These are phyloP conservation scores for Ganaspis sp. DNA, from an alignment of 1,140 invertebrate species.

Conservation along the genomic window DNA sequence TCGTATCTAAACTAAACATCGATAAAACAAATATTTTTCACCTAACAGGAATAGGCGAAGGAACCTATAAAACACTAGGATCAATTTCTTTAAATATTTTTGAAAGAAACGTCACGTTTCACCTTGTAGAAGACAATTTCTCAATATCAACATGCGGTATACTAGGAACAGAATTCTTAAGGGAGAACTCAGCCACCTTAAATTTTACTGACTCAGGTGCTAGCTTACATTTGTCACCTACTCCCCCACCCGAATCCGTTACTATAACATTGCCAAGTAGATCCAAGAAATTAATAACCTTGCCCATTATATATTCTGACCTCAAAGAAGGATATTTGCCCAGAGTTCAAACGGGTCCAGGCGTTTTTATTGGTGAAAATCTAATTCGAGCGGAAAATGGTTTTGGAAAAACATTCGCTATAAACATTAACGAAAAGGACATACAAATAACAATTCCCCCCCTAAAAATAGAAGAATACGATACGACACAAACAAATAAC, in stretches of 20 bases:
- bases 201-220: too few relatives aligned
- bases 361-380: background rate
- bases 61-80: too few relatives aligned
- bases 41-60: too few relatives aligned
- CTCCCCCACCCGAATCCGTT: background rate
- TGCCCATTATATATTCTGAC: background rate
- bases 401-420: background rate
- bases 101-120: too few relatives aligned
- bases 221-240: too few relatives aligned
- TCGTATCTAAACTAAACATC: too few relatives aligned
- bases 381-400: background rate
- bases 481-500: background rate
- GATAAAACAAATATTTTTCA: too few relatives aligned
- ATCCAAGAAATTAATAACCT: background rate
- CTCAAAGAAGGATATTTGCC: background rate
- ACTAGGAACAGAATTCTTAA: too few relatives aligned
- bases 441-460: background rate
- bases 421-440: background rate
- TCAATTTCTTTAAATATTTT: too few relatives aligned
- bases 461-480: background rate
- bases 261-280: background rate
- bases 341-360: background rate
- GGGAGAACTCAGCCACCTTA: too few relatives aligned
- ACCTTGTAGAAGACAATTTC: too few relatives aligned
- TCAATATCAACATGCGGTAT: too few relatives aligned